Percentiles rank a stretch among this genome's conserved stretches.
These are phyloP conservation scores for Atrichornis clamosus DNA, from an alignment of 2,113 vertebrate species.

Conservation along the genomic window DNA sequence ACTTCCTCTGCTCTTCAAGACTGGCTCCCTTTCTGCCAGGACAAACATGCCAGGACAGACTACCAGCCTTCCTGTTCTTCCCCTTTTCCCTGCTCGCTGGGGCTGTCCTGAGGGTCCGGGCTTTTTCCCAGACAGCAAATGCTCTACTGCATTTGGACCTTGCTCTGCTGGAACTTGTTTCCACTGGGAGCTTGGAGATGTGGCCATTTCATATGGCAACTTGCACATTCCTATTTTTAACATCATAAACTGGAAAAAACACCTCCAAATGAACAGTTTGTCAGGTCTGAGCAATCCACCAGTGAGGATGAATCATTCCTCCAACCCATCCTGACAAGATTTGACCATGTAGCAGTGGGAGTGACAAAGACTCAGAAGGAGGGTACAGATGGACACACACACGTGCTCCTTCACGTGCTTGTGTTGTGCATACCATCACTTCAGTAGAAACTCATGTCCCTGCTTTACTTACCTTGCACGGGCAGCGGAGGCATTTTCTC, in stretches of 20 bases:
- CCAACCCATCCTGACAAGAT: neutral
- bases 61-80: fast-evolving
- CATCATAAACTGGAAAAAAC: neutral
- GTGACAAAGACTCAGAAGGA: neutral
- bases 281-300: neutral
- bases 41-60: neutral
- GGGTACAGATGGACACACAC: neutral
- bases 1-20: neutral
- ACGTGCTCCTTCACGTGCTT: neutral
- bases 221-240: neutral
- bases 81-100: neutral
- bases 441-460: neutral
- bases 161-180: neutral
- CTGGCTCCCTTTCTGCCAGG: neutral
- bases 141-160: neutral
- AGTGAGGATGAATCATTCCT: neutral
- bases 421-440: neutral
- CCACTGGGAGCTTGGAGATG: neutral
- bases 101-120: neutral
- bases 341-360: neutral
- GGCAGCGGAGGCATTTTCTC: neutral
- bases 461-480: neutral
- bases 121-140: neutral
- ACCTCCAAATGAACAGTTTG: neutral
- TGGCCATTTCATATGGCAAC: fast-evolving